A percentile compares a stretch with the other conserved stretches of the same genome.
These are phyloP conservation scores for Sminthurides aquaticus DNA, from an alignment of 2,888 invertebrate species.

Conservation along the genomic window DNA sequence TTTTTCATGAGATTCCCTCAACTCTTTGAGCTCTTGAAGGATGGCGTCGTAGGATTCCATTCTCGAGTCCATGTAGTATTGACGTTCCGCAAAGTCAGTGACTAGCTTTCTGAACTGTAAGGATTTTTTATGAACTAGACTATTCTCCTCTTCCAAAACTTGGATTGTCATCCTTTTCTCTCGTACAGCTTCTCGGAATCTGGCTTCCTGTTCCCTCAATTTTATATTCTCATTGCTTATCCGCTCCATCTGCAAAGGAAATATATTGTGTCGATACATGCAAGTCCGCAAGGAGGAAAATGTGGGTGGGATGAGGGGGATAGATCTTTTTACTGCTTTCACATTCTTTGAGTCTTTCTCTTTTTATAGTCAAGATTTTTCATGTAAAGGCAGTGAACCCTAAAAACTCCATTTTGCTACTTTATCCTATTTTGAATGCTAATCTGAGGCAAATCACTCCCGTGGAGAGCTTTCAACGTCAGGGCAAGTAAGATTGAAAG, in stretches of 20 bases:
- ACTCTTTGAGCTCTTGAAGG: conserved; percentile 21
- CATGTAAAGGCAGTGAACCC: too few species aligned
- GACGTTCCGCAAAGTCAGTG: conserved; percentile 27
- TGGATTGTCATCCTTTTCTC: conserved; percentile 34
- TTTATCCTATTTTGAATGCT: too few species aligned
- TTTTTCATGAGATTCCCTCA: conserved; percentile 27
- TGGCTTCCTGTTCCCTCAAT: conserved; percentile 28
- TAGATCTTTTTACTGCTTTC: too few species aligned
- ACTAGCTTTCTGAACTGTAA: conserved; percentile 32
- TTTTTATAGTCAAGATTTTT: too few species aligned
- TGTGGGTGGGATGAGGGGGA: too few species aligned
- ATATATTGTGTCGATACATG: neutral
- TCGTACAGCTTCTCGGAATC: conserved; percentile 19
- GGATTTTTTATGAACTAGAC: conserved; percentile 31
- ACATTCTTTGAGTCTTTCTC: too few species aligned
- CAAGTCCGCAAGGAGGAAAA: too few species aligned
- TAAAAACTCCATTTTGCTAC: too few species aligned
- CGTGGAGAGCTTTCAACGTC: too few species aligned
- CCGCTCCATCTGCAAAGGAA: conserved; percentile 26
- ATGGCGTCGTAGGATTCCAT: conserved; percentile 24
- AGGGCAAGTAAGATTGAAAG: too few species aligned
- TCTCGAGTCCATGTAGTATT: conserved; percentile 31
- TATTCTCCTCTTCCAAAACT: conserved; percentile 37
- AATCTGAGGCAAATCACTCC: too few species aligned
- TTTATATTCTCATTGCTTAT: conserved; percentile 31